These are phyloP conservation scores for Dicroscelio sp. DNA, from an alignment of 2,888 invertebrate species.

Conservation along the genomic window DNA sequence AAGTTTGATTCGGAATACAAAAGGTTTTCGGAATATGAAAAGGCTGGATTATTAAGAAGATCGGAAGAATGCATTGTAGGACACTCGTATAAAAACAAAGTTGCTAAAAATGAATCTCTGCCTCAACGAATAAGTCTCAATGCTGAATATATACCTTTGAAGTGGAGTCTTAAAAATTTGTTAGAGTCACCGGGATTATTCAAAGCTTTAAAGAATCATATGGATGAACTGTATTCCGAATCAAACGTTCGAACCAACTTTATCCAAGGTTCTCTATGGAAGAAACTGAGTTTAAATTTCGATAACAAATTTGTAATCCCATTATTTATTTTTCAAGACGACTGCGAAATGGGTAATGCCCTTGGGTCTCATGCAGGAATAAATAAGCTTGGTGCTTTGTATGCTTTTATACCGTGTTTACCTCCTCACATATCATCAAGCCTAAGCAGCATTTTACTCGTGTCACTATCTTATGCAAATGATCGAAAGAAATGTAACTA, in stretches of 20 bases:
- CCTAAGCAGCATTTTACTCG: constrained; percentile 56
- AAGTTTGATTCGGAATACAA: not conserved
- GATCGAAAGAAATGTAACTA: constrained; percentile 51
- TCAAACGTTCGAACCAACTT: constrained; percentile 19
- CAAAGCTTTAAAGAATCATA: not conserved
- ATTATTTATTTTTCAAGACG: no score
- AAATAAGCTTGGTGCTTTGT: constrained; percentile 60
- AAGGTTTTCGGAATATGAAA: not conserved
- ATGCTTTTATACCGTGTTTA: constrained; percentile 50
- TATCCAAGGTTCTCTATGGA: constrained; percentile 14
- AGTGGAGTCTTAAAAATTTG: constrained; percentile 8
- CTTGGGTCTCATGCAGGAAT: constrained; percentile 64
- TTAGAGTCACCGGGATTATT: constrained; percentile 28
- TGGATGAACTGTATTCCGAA: constrained; percentile 16
- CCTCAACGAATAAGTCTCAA: not conserved
- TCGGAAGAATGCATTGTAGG: not conserved
- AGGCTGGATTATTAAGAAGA: constrained; percentile 22
- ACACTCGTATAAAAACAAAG: constrained; percentile 9
- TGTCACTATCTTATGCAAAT: constrained; percentile 37
- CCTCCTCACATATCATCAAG: constrained; percentile 30
- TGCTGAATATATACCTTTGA: constrained; percentile 32
- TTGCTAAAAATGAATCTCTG: not conserved
- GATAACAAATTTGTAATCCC: no score
- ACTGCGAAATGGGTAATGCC: no score
- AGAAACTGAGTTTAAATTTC: not conserved